These are phyloP conservation scores for Babylonia areolata DNA, from an alignment of 1,140 invertebrate species.

Conservation along the genomic window DNA sequence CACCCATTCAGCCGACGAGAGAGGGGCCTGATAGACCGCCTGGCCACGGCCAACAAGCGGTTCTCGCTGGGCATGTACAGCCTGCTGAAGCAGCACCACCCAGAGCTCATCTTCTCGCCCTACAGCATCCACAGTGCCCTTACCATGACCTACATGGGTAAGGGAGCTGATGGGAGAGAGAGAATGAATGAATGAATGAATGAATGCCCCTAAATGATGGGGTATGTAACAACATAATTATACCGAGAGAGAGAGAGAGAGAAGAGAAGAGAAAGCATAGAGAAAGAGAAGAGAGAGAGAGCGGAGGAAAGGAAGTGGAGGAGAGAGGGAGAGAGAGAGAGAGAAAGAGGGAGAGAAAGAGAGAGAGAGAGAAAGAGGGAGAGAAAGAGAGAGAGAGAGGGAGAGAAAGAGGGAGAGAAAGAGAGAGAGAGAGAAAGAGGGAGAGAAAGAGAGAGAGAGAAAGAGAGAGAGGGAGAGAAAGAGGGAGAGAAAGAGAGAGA, in stretches of 20 bases:
- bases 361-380: no score
- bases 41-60: not conserved
- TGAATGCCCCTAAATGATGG: not conserved
- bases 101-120: conserved; percentile 31
- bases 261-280: no score
- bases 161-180: not conserved
- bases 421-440: not conserved
- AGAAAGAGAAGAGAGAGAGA: not conserved
- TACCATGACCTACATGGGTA: conserved; percentile 37
- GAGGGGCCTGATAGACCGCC: not conserved
- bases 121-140: conserved; percentile 36
- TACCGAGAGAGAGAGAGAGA: no score
- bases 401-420: no score
- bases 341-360: not conserved
- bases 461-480: not conserved
- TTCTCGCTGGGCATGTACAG: conserved; percentile 30
- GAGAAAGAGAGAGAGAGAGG: no score
- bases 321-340: not conserved
- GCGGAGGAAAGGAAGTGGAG: not conserved
- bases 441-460: not conserved
- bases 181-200: not conserved
- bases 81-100: not conserved
- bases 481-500: not conserved
- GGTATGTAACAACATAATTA: no score
- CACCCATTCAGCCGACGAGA: not conserved